These are phyloP conservation scores for Fregata magnificens DNA, from an alignment of 2,113 vertebrate genomes.

Conservation along the genomic window DNA sequence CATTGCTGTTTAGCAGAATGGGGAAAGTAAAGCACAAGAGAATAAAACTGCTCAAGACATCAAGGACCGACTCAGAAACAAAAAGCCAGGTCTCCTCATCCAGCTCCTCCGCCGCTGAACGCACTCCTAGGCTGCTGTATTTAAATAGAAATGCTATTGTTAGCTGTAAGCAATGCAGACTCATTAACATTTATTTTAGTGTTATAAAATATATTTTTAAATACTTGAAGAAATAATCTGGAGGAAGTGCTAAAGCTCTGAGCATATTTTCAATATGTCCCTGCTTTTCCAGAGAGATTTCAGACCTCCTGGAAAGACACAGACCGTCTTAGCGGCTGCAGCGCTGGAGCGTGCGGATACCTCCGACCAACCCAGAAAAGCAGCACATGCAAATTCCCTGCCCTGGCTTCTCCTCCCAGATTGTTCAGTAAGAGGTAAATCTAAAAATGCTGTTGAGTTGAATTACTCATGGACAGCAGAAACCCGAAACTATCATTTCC, in stretches of 20 bases:
- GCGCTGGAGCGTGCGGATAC: accelerated
- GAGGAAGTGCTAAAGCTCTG: constrained; percentile 40
- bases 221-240: constrained; percentile 23
- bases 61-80: background rate
- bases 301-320: background rate
- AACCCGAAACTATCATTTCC: background rate
- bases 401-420: background rate
- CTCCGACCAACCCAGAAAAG: background rate
- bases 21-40: background rate
- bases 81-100: background rate
- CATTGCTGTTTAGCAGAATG: background rate
- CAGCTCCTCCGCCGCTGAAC: background rate
- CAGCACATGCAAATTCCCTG: background rate
- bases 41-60: background rate
- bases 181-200: constrained; percentile 32
- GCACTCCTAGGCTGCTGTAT: background rate
- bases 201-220: constrained; percentile 39
- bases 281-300: background rate
- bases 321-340: accelerated
- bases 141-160: constrained; percentile 36
- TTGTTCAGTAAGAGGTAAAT: background rate
- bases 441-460: background rate
- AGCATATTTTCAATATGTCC: background rate
- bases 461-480: background rate
- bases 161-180: background rate